These are phyloP conservation scores for Meteorus cinctellus DNA, from an alignment of 2,888 invertebrate genomes.

Conservation along the genomic window DNA sequence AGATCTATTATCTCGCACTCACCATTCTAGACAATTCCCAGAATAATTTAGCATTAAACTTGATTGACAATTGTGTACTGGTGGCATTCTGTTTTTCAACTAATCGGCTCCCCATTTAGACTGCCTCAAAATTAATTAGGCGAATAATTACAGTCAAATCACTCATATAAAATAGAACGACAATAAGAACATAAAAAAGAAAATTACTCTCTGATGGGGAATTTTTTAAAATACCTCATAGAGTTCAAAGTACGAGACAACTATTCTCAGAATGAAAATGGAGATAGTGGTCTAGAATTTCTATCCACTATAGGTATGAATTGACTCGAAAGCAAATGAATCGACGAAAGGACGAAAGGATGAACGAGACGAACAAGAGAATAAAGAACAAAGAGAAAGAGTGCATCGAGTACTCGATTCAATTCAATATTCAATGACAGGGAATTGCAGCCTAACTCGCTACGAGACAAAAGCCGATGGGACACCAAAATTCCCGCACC, in stretches of 20 bases:
- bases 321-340: slow-evolving; percentile 28
- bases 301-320: not conserved
- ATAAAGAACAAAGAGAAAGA: not conserved
- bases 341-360: not conserved
- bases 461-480: slow-evolving; percentile 1
- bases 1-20: slow-evolving; percentile 1
- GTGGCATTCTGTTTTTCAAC: too few relatives aligned
- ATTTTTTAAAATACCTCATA: not conserved
- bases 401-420: slow-evolving; percentile 12
- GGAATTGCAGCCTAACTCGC: not conserved
- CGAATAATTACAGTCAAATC: not conserved
- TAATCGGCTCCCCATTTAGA: too few relatives aligned
- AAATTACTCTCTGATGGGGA: not conserved
- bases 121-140: not conserved
- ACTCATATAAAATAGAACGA: not conserved
- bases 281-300: slow-evolving; percentile 13
- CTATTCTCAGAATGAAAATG: not conserved
- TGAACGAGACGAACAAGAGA: not conserved
- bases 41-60: not conserved
- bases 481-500: not conserved
- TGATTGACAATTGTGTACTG: slow-evolving; percentile 4
- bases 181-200: not conserved
- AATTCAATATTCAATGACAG: slow-evolving; percentile 13
- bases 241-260: not conserved
- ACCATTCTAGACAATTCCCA: slow-evolving; percentile 1